Evolutionary conservation across 2,797 vertebrate genomes (phyloP).

Genomic region (Dromococcyx pavoninus): DNA sequence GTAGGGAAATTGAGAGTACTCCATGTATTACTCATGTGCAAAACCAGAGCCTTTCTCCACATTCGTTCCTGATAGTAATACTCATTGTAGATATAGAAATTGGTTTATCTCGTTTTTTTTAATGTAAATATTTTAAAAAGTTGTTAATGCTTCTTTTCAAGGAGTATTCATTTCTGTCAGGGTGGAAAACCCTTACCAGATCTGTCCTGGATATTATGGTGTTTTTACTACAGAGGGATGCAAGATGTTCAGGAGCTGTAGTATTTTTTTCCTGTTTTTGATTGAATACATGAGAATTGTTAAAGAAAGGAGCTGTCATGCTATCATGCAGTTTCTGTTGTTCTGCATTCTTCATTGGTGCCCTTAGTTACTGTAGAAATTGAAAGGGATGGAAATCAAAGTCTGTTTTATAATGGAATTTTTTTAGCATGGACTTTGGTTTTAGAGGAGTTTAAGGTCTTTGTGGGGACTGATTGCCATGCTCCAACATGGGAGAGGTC

Average conservation of each 20-base stretch:
- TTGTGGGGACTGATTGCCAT: background rate
- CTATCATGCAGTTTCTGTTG: background rate
- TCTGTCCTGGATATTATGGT: background rate
- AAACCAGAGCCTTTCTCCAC: background rate
- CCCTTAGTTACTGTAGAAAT: background rate
- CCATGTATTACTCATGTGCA: background rate
- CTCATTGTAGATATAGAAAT: background rate
- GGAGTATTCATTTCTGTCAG: background rate
- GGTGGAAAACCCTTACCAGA: background rate
- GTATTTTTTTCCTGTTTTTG: background rate
- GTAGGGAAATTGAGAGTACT: background rate
- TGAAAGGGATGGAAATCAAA: background rate
- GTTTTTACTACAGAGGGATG: background rate
- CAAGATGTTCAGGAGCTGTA: background rate
- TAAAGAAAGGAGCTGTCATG: background rate
- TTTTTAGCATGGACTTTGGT: background rate
- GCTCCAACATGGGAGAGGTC: background rate
- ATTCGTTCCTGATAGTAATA: background rate
- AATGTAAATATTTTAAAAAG: background rate
- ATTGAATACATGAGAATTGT: background rate
- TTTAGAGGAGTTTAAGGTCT: background rate
- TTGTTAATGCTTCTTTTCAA: background rate
- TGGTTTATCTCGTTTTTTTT: background rate
- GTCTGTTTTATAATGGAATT: background rate
- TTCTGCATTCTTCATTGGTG: background rate